These are phyloP conservation scores for Tokudaia tokunoshimensis DNA, from an alignment of 2,797 vertebrate species.

Conservation along the genomic window DNA sequence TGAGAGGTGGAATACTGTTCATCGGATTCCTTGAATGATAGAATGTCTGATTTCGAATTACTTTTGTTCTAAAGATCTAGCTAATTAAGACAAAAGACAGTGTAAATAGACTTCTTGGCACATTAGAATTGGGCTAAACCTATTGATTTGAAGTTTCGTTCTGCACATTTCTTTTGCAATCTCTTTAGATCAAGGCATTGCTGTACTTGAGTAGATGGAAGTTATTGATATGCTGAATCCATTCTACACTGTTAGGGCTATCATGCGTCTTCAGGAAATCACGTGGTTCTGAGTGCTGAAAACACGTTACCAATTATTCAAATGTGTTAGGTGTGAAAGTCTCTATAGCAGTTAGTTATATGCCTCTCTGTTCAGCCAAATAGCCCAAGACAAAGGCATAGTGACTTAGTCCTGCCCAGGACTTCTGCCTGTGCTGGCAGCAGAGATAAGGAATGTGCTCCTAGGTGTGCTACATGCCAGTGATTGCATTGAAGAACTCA, in stretches of 20 bases:
- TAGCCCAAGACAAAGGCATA: neutral
- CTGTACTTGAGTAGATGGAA: slow-evolving; percentile 55
- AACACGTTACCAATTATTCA: slow-evolving; percentile 26
- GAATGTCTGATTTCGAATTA: slow-evolving; percentile 62
- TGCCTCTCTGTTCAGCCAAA: slow-evolving; percentile 3
- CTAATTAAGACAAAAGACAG: slow-evolving; percentile 36
- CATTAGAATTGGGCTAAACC: slow-evolving; percentile 63
- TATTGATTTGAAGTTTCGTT: slow-evolving; percentile 65
- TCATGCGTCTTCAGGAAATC: slow-evolving; percentile 32
- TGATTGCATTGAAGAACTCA: neutral
- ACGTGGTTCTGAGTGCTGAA: neutral
- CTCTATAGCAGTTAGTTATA: neutral
- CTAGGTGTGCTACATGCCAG: neutral
- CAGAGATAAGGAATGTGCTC: neutral
- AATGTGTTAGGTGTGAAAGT: neutral
- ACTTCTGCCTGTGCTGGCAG: neutral
- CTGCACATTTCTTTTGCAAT: slow-evolving; percentile 67
- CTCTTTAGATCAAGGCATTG: slow-evolving; percentile 39
- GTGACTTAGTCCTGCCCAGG: neutral
- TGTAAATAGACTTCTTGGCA: slow-evolving; percentile 55
- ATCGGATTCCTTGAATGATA: slow-evolving; percentile 45
- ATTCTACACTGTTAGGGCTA: neutral
- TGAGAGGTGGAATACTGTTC: slow-evolving; percentile 49
- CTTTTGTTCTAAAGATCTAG: slow-evolving; percentile 67
- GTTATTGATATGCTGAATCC: slow-evolving; percentile 32